phyloP scores from a whole-genome alignment of 2,113 vertebrate genomes.

The Dipodomys spectabilis region DNA sequence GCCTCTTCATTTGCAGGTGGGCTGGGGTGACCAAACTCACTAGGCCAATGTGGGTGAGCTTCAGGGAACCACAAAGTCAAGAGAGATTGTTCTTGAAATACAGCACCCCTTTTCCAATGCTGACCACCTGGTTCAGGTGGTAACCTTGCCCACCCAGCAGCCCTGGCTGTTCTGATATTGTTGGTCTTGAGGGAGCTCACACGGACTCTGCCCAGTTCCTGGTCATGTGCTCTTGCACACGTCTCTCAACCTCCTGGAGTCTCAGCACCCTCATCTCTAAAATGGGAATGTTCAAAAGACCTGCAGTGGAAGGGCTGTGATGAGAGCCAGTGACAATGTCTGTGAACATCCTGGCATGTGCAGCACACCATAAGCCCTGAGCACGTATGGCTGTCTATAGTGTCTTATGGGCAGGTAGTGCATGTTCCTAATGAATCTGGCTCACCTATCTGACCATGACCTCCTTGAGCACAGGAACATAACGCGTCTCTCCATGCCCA shows the following conservation, averaged over 20 bases:
- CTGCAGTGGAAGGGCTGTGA: background rate
- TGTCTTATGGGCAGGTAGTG: background rate
- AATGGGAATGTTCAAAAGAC: background rate
- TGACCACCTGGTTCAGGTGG: background rate
- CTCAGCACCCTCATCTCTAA: background rate
- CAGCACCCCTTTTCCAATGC: background rate
- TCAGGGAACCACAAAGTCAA: too few relatives aligned
- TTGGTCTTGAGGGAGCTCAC: background rate
- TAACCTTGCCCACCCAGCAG: background rate
- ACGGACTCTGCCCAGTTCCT: background rate
- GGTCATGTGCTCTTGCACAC: background rate
- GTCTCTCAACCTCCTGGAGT: background rate
- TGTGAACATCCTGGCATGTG: background rate
- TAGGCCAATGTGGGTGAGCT: background rate
- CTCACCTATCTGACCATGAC: background rate
- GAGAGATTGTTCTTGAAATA: background rate
- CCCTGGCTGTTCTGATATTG: background rate
- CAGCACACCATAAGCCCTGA: background rate
- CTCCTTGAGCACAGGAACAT: background rate
- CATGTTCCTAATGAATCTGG: too few relatives aligned
- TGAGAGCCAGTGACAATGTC: too few relatives aligned
- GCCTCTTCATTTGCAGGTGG: background rate
- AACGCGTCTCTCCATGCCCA: background rate
- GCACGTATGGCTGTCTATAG: fast-evolving
- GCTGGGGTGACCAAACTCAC: background rate